These are phyloP conservation scores for Syngnathus acus DNA, from an alignment of 2,797 vertebrate species.

Conservation along the genomic window DNA sequence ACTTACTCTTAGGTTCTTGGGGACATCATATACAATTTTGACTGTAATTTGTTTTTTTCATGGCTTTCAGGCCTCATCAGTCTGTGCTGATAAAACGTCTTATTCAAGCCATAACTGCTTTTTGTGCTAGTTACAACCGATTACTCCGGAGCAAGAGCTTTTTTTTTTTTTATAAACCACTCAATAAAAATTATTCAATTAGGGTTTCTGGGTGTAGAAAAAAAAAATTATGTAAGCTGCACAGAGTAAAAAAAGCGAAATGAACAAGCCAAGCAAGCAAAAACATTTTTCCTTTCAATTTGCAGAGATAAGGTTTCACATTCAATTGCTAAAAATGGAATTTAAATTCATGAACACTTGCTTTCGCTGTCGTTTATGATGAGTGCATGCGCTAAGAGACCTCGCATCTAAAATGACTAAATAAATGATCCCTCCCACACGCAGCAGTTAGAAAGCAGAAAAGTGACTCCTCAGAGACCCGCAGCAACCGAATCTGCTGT, in stretches of 20 bases:
- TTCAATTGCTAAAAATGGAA: constrained; percentile 64
- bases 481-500: constrained; percentile 75
- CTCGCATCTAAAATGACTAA: constrained; percentile 57
- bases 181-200: constrained; percentile 72
- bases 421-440: constrained; percentile 49
- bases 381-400: constrained; percentile 64
- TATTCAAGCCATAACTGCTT: not conserved
- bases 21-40: not conserved
- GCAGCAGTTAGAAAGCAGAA: constrained; percentile 40
- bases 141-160: not conserved
- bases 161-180: not conserved
- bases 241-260: constrained; percentile 63
- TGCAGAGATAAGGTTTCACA: constrained; percentile 69
- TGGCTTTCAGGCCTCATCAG: not conserved
- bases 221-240: constrained; percentile 67
- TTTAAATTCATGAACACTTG: constrained; percentile 49
- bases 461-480: constrained; percentile 60
- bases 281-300: constrained; percentile 69
- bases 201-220: constrained; percentile 64
- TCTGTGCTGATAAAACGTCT: not conserved
- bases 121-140: not conserved
- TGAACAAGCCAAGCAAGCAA: constrained; percentile 70
- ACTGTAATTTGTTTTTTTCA: not conserved
- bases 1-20: not conserved
- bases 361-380: constrained; percentile 64